A percentile compares a stretch with the other conserved stretches of the same genome.
Evolutionary conservation across 2,113 vertebrate genomes (phyloP).

Genomic region (Calidris pugnax): DNA sequence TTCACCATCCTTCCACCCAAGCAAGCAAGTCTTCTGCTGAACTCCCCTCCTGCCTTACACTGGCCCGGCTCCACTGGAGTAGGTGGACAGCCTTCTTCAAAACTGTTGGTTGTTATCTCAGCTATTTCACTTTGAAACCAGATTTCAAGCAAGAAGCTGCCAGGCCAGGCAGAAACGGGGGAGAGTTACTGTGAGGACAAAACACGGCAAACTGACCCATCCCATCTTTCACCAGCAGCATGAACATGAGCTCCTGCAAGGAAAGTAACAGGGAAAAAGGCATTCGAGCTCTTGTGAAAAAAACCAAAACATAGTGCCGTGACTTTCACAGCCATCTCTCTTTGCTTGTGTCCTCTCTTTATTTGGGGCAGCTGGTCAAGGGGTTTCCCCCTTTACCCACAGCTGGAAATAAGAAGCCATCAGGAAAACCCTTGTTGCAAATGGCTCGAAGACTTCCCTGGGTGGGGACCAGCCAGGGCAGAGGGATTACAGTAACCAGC

Average conservation of each 20-base stretch:
- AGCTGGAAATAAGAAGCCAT: not conserved
- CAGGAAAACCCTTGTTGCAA: not conserved
- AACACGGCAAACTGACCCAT: not conserved
- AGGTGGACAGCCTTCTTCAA: not conserved
- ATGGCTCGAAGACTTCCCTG: not conserved
- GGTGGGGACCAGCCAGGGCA: not conserved
- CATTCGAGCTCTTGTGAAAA: not conserved
- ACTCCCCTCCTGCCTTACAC: not conserved
- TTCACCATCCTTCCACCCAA: not conserved
- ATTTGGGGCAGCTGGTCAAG: not conserved
- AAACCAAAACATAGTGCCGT: not conserved
- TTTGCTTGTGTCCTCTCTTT: not conserved
- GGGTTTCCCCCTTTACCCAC: not conserved
- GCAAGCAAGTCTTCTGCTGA: not conserved
- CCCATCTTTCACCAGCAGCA: not conserved
- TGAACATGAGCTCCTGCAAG: not conserved
- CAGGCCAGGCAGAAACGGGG: not conserved
- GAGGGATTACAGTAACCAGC: conserved; percentile 4
- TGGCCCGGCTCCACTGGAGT: not conserved
- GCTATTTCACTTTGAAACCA: not conserved
- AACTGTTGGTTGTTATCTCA: not conserved
- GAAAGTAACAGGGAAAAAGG: not conserved
- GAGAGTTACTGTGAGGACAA: not conserved
- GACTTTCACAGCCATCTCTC: not conserved
- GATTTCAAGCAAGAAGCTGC: not conserved